Percentiles rank a stretch among this genome's conserved stretches.
These are phyloP conservation scores for Dicyrtomina minuta DNA, from an alignment of 2,888 invertebrate species.

Conservation along the genomic window DNA sequence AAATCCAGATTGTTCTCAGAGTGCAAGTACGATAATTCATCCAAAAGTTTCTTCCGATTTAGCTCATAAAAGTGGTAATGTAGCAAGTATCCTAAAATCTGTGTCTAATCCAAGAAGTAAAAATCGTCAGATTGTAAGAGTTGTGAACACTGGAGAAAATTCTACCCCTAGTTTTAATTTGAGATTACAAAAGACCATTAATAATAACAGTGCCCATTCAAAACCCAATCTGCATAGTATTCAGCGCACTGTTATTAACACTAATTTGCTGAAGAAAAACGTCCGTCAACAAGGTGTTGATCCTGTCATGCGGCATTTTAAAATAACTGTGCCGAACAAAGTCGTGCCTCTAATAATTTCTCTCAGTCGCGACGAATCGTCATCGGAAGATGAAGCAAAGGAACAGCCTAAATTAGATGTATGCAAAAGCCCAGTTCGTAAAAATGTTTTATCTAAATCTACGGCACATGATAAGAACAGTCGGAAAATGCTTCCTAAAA, in stretches of 20 bases:
- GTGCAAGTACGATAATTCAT: too few relatives aligned
- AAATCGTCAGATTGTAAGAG: slow-evolving; percentile 25
- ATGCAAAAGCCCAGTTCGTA: too few relatives aligned
- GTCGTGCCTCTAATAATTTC: slow-evolving; percentile 24
- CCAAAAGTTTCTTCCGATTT: too few relatives aligned
- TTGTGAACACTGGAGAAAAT: neutral
- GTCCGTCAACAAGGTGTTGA: slow-evolving; percentile 17
- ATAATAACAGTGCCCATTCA: neutral
- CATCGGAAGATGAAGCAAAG: slow-evolving; percentile 23
- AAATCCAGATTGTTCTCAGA: too few relatives aligned
- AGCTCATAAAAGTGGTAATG: too few relatives aligned
- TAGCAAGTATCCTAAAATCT: neutral
- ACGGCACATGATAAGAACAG: neutral
- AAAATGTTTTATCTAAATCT: neutral
- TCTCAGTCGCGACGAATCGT: slow-evolving; percentile 21
- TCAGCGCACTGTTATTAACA: slow-evolving; percentile 26
- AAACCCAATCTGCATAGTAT: slow-evolving; percentile 18
- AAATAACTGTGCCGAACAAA: slow-evolving; percentile 22
- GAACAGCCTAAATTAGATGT: neutral
- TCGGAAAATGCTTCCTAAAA: neutral
- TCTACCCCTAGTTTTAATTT: neutral
- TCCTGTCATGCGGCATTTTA: slow-evolving; percentile 22
- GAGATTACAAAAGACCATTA: slow-evolving; percentile 13
- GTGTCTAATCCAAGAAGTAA: slow-evolving; percentile 19
- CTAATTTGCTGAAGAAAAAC: slow-evolving; percentile 22